These are phyloP conservation scores for Macrophya alboannulata DNA, from an alignment of 2,888 invertebrate genomes.

Conservation along the genomic window DNA sequence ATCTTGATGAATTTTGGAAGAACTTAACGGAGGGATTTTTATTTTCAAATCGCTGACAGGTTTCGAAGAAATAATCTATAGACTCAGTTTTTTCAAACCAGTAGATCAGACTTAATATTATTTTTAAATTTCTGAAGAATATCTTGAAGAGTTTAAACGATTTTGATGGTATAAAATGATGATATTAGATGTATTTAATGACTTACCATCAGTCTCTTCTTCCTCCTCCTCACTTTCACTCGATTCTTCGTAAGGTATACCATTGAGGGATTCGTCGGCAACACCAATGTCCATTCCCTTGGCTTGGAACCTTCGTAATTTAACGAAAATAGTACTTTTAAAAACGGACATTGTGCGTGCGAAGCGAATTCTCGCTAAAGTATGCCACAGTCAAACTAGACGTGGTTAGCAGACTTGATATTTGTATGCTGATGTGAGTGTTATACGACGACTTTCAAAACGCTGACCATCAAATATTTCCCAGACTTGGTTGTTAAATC, in stretches of 20 bases:
- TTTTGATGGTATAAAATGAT: too few species aligned
- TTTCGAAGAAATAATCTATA: too few species aligned
- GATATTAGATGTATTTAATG: conserved; percentile 57
- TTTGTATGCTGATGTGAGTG: conserved; percentile 43
- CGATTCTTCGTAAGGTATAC: conserved; percentile 87
- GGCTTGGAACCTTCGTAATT: conserved; percentile 86
- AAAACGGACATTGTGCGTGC: conserved; percentile 53
- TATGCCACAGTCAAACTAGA: background rate
- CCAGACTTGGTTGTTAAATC: conserved; percentile 32
- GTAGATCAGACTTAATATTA: too few species aligned
- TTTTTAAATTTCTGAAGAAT: too few species aligned
- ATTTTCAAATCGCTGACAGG: too few species aligned
- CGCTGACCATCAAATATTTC: conserved; percentile 47
- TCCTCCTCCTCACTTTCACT: conserved; percentile 87
- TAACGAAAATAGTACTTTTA: conserved; percentile 63
- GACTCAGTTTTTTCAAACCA: too few species aligned
- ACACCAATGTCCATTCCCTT: conserved; percentile 92
- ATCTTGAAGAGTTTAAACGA: too few species aligned
- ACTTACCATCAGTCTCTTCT: conserved; percentile 78
- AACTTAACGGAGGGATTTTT: too few species aligned
- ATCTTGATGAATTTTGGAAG: too few species aligned
- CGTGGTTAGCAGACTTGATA: conserved; percentile 10
- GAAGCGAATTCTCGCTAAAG: conserved; percentile 6
- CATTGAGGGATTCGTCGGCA: conserved; percentile 89
- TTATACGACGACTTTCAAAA: conserved; percentile 46